Evolutionary conservation across 2,888 invertebrate species (phyloP), one percentile per base, ranked within the genome.

Genomic region (Tillus elongatus): DNA sequence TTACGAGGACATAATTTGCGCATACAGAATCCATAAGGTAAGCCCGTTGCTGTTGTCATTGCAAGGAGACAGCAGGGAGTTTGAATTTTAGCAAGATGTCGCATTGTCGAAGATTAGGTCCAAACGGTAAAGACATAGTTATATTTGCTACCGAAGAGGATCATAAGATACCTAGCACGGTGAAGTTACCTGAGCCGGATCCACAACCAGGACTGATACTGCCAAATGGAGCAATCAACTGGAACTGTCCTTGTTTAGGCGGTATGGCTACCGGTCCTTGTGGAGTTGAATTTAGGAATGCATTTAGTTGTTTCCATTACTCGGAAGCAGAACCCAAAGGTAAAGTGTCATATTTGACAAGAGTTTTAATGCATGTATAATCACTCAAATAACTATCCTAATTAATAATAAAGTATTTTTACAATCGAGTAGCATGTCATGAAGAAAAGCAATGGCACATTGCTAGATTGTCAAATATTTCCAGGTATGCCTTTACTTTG

Each of bases 201-300:
- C 79, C 81, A 1, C 75, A 81, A 38, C 80, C 83, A 30, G 92
- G 93, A 6, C 69, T 93, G 9, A 79, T 95, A 47, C 68, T 86
- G 39, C 72, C 83, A 1, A 83, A 82, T 64, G 95, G 95, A 3
- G 79, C 84, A 43, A 91, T 96, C 47, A 96, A 96, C 68, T 96
- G 95, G 95, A 85, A 85, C 60, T 96, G 96, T 58, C 95, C 95
- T 0, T 96, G 96, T 61, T 72, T 96, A 19, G 95, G 95, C 9
- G 92, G 92, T n/a, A 93, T 95, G 88, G 90, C 93, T 3, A 89
- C 90, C 0, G 95, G 96, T 0, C 95, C 96, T 0, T 96, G 96
- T 63, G 95, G 92, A 1, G 74, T 83, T 9, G 84, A 91, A 63
- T 96, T 96, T 67, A 72, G 95, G 28, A 86, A 91, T 49, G 92